phyloP scores from a whole-genome alignment of 2,888 invertebrate species.

The Rhingia rostrata region DNA sequence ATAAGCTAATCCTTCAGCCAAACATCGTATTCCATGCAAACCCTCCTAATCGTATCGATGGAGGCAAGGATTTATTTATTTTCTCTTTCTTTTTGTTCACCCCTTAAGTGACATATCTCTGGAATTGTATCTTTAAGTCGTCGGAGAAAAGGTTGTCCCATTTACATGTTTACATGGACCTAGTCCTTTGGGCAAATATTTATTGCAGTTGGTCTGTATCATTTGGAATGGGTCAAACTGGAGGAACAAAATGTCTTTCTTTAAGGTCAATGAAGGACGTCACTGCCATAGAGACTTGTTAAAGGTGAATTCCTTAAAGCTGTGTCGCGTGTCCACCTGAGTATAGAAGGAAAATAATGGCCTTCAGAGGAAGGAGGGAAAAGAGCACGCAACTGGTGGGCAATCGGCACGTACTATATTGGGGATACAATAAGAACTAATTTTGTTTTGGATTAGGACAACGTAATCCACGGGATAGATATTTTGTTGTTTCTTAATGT shows the following conservation, averaged over 20 bases:
- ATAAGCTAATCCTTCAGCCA: slow-evolving; percentile 34
- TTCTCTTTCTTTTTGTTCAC: background rate
- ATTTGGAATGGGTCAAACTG: slow-evolving; percentile 11
- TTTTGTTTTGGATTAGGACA: slow-evolving; percentile 41
- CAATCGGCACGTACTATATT: slow-evolving; percentile 39
- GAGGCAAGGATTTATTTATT: slow-evolving; percentile 31
- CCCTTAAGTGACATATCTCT: slow-evolving; percentile 18
- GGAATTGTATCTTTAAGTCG: slow-evolving; percentile 16
- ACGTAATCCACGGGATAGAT: slow-evolving; percentile 31
- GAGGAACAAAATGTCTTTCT: background rate
- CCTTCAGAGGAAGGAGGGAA: slow-evolving; percentile 15
- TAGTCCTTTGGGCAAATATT: slow-evolving; percentile 46
- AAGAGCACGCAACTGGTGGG: slow-evolving; percentile 48
- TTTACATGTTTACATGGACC: slow-evolving; percentile 9
- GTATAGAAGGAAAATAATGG: slow-evolving; percentile 8
- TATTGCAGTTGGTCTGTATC: slow-evolving; percentile 10
- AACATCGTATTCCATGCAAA: slow-evolving; percentile 30
- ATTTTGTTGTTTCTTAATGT: slow-evolving; percentile 9
- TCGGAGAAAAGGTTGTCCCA: background rate
- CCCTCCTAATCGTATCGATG: slow-evolving; percentile 43
- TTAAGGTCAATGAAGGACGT: slow-evolving; percentile 20
- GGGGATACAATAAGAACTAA: slow-evolving; percentile 34
- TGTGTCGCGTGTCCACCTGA: slow-evolving; percentile 43
- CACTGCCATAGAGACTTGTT: background rate
- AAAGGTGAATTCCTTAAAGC: slow-evolving; percentile 12